Conservation (phyloP, 2,888 invertebrate species). For the Melanchra persicariae region DNA sequence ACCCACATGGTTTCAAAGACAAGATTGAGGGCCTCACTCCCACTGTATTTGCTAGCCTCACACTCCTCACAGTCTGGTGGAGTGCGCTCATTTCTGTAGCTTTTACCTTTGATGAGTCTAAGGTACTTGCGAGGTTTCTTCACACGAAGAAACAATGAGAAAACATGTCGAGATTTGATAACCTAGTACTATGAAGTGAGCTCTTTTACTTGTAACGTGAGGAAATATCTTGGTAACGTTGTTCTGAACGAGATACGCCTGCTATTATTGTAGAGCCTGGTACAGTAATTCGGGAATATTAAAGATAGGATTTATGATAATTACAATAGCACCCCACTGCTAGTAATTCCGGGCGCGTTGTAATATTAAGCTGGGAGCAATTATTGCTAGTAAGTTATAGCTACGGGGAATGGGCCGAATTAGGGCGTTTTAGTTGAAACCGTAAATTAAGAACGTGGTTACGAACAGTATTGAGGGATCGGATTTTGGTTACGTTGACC, state of each 20-base stretch:
- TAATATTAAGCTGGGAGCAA: slow-evolving; percentile 30
- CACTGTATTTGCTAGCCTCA: slow-evolving; percentile 36
- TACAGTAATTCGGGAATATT: slow-evolving; percentile 21
- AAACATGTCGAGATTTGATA: not conserved
- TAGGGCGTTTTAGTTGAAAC: slow-evolving; percentile 12
- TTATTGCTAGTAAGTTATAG: slow-evolving; percentile 40
- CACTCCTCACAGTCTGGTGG: slow-evolving; percentile 27
- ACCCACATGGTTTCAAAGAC: slow-evolving; percentile 51
- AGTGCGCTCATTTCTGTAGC: slow-evolving; percentile 49
- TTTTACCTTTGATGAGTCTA: slow-evolving; percentile 37
- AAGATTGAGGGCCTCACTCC: slow-evolving; percentile 49
- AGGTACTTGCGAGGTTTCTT: slow-evolving; percentile 10
- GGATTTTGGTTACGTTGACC: not conserved
- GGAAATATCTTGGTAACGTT: slow-evolving; percentile 8
- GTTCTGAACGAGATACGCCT: not conserved
- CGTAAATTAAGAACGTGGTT: slow-evolving; percentile 13
- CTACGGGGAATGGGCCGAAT: slow-evolving; percentile 1
- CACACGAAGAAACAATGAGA: not conserved
- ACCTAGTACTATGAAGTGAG: not conserved
- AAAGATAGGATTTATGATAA: slow-evolving; percentile 36
- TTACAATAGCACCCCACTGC: slow-evolving; percentile 16
- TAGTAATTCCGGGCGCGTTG: slow-evolving; percentile 36
- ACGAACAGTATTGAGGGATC: not conserved
- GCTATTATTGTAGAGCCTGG: not conserved
- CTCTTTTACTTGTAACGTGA: slow-evolving; percentile 3